These are phyloP conservation scores for Urosaurus nigricauda DNA, from an alignment of 2,797 vertebrate genomes.

Conservation along the genomic window DNA sequence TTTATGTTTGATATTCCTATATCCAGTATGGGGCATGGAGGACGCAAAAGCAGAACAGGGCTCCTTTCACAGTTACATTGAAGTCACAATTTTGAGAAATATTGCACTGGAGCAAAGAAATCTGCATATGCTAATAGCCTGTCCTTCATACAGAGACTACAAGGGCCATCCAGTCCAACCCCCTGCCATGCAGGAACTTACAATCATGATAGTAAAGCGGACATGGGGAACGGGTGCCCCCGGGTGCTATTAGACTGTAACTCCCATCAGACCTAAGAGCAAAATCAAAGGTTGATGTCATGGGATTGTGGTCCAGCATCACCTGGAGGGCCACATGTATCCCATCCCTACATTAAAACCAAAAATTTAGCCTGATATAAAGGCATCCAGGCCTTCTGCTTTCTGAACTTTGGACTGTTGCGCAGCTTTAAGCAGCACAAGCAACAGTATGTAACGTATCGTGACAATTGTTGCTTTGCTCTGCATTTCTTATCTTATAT, in stretches of 20 bases:
- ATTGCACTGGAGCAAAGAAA: not conserved
- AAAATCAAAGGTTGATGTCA: not conserved
- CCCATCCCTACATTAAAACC: not conserved
- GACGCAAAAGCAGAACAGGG: not conserved
- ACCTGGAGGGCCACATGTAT: not conserved
- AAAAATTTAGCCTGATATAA: not conserved
- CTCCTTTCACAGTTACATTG: not conserved
- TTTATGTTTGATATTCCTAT: not conserved
- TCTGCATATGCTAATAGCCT: not conserved
- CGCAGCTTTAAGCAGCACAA: not conserved
- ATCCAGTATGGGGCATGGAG: too few species aligned
- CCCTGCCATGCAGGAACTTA: too few species aligned
- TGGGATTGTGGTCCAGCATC: not conserved
- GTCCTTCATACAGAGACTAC: too few species aligned
- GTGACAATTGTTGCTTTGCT: not conserved
- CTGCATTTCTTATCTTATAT: not conserved
- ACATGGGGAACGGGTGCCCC: not conserved
- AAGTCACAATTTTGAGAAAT: not conserved
- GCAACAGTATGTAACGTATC: not conserved
- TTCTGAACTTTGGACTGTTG: not conserved
- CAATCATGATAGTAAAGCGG: not conserved
- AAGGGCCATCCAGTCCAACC: too few species aligned
- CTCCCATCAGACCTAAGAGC: not conserved
- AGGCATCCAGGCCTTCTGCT: not conserved
- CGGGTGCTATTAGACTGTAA: not conserved